Base-by-base conservation (phyloP, 2,888 invertebrate genomes). In the Sinopyrophorus schimmeli region DNA sequence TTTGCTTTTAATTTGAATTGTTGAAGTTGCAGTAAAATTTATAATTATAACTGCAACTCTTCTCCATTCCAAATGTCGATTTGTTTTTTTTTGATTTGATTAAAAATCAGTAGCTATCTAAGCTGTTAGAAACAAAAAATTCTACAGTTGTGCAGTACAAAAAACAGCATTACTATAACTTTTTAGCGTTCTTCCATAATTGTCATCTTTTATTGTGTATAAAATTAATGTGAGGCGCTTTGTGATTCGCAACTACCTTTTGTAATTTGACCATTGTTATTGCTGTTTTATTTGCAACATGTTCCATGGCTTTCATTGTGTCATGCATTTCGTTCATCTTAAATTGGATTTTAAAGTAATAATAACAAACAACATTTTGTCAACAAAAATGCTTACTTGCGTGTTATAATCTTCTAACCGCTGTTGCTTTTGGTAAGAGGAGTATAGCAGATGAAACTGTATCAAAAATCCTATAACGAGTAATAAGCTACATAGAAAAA, bases 391-490 rank as follows among this genome's bases (percentile, higher is more conserved):
- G 68, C 74, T 72, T 63, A 77, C 77, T 56, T 74, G 74, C 59
- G 72, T 67, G 53, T 72, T 73, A 53, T 77, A 77, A 42, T 70
- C 71, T 41, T 74, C 59, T 46, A 74, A 72, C 59, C 77, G 67
- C 54, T 72, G 68, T 57, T 72, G 72, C 55, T 74, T 76, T 58
- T 74, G 74, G 62, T 74, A 73, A 46, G 71, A 74, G 57, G 73
- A 70, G 60, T 76, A 77, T 30, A 76, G 68, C 38, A 74, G 72
- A 58, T 74, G 76, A 3, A 76, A 61, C 62, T 76, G 74, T 35
- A 74, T 63, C 59, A 77, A 67, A 49, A 76, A 65, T 16, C 75
- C 66, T 31, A 75, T 59, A 17, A 59, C 56, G 20, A 67, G 53
- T 17, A 66, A 46, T 27, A 67, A 46, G 37, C 64, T 61, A 51